Evolutionary conservation across 2,797 vertebrate species (phyloP).

Genomic region (Clarias laeviceps): DNA sequence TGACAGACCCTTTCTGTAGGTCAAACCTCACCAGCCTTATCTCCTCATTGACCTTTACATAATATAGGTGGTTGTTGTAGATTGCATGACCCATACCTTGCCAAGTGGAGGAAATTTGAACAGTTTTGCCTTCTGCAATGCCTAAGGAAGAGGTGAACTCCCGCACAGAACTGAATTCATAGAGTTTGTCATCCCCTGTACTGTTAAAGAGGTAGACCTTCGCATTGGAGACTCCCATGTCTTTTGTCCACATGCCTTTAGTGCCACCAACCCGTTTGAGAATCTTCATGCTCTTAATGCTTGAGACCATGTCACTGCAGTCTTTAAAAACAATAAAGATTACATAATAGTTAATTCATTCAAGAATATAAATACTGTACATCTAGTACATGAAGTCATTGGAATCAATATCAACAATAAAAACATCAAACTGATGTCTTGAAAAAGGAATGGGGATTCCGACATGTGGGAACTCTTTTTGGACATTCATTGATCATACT

Average conservation of each 20-base stretch:
- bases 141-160: constrained; percentile 86
- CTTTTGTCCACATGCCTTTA: constrained; percentile 92
- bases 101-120: constrained; percentile 88
- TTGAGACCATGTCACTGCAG: constrained; percentile 91
- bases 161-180: constrained; percentile 83
- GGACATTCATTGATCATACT: neutral
- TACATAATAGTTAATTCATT: neutral
- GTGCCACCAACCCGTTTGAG: constrained; percentile 85
- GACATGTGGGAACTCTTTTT: neutral
- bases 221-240: constrained; percentile 72
- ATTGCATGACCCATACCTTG: constrained; percentile 88
- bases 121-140: constrained; percentile 76
- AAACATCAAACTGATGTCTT: neutral
- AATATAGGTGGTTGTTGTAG: constrained; percentile 84
- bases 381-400: neutral
- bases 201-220: constrained; percentile 92
- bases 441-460: neutral
- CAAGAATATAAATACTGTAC: neutral
- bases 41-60: constrained; percentile 79
- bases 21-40: constrained; percentile 89
- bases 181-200: constrained; percentile 81
- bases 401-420: neutral
- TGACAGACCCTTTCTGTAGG: constrained; percentile 79
- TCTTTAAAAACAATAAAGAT: constrained; percentile 70
- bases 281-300: constrained; percentile 96